Base-by-base conservation (phyloP, 2,113 vertebrate species). In the Leucoraja erinaceus region DNA sequence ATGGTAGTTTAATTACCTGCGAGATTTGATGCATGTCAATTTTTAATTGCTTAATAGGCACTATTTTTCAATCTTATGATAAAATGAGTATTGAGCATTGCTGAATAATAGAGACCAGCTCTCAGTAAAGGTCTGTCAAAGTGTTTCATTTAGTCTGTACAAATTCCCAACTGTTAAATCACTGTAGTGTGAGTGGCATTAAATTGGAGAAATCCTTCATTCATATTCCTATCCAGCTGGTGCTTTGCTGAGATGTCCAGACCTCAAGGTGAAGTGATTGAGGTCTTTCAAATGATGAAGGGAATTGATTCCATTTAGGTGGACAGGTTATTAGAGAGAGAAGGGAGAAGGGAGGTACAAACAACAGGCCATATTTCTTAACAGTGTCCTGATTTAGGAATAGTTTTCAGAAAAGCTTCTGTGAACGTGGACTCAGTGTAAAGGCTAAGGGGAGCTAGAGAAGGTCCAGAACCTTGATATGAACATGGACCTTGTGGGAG, bases 151-250 rank as follows among this genome's bases (percentile, higher is more conserved):
- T 63, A 31, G 12, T 31, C 83, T 63, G 83, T 88, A 18, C n/a
- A 88, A 66, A 88, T 63, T 66, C 59, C 28, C 83, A 88, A 33
- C 83, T 63, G 59, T 63, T 88, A 88, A 88, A 63, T 88, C 63
- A 31, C 59, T 63, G n/a, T 12, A 33, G 83, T 31, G 83, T 88
- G 83, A 88, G 59, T 88, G 59, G 59, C 83, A 63, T 8, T 88
- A 63, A 88, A 66, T 88, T 88, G 9, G 12, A 88, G 38, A 88
- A 88, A 31, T 5, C 59, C 83, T 88, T 66, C 83, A 66, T 88
- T 66, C 83, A 31, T 88, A 86, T 66, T 88, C 28, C 12, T 61
- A 66, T 66, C 28, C 28, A 88, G 79, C 47, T 83, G 79, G 83
- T 7, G 61, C 59, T 63, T 16, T n/a, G 83, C 83, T 16, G 83